Percentiles rank a stretch among this genome's conserved stretches.
phyloP scores from a whole-genome alignment of 53 echinoderm and acorn worm species.

The Holothuria scabra region DNA sequence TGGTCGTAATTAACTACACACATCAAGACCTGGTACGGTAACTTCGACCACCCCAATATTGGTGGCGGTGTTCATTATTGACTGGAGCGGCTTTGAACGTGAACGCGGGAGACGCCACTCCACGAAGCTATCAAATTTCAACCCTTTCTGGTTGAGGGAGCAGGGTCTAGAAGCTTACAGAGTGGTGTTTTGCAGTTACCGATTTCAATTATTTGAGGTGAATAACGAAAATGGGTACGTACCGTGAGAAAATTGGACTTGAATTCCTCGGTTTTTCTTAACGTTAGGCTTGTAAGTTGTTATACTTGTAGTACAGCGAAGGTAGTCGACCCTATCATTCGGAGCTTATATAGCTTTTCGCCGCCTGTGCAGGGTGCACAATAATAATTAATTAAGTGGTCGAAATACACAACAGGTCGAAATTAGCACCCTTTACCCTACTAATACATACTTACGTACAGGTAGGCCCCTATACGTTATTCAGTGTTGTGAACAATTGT shows the following conservation, averaged over 20 bases:
- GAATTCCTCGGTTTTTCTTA: neutral
- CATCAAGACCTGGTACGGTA: neutral
- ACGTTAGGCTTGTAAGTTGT: neutral
- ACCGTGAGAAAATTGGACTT: neutral
- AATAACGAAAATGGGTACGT: conserved; percentile 3
- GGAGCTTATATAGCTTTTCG: no score
- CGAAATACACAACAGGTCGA: no score
- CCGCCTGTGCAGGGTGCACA: no score
- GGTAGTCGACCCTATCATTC: no score
- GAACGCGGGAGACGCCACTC: neutral
- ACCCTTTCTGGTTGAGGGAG: neutral
- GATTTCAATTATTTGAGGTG: neutral
- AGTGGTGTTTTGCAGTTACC: neutral
- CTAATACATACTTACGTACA: no score
- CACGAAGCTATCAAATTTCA: conserved; percentile 4
- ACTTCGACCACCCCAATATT: neutral
- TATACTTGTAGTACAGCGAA: no score
- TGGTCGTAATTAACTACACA: conserved; percentile 10
- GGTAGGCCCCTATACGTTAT: no score
- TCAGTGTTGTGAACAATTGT: no score
- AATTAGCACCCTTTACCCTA: no score
- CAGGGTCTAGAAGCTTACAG: neutral
- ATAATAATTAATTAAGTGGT: no score
- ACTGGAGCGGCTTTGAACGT: neutral
- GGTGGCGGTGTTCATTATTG: conserved; percentile 1